Base-by-base conservation (phyloP, 2,888 invertebrate genomes). In the Athripsodes cinereus region DNA sequence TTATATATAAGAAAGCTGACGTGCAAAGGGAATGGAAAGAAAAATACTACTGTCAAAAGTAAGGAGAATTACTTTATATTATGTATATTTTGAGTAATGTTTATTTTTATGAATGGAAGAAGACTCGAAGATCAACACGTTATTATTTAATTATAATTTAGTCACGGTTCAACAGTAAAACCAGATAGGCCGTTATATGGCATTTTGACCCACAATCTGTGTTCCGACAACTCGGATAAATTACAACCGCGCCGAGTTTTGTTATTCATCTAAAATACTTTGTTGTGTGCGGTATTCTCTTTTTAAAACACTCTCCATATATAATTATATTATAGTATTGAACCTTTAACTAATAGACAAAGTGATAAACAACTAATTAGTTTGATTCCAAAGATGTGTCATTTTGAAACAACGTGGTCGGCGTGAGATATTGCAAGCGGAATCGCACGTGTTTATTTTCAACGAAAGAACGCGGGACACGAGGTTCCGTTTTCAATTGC, bases 191-290 rank as follows among this genome's bases (percentile, higher is more conserved):
- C 58, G 62, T 62, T 62, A 62, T 26, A 60, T 47, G 62, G 55
- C 60, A 60, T 58, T 62, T 60, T 62, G 62, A 62, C 62, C 62
- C 55, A 62, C 58, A 58, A 62, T 50, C 48, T 49, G 35, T 46
- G 52, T 31, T 47, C 26, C 22, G 57, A 31, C 47, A 55, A 49
- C 49, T 55, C 44, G n/a, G 40, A 3, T 44, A 16, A 8, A 44
- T 16, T 44, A 16, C n/a, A n/a, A n/a, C 44, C 18, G 44, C 3
- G 3, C 13, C 18, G 5, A 44, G 3, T 44, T 44, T 44, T 44
- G 44, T 44, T 44, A 18, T 18, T 44, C 44, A 13, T 44, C 13
- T 44, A 13, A 10, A 26, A 6, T 26, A 6, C 26, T 26, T 10
- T 10, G 26, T 26, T 26, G 26, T 26, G 26, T 10, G 10, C 26